Evolutionary conservation across 2,888 invertebrate species (phyloP), one percentile per base, ranked within the genome.

Genomic region (Hyposoter didymator): DNA sequence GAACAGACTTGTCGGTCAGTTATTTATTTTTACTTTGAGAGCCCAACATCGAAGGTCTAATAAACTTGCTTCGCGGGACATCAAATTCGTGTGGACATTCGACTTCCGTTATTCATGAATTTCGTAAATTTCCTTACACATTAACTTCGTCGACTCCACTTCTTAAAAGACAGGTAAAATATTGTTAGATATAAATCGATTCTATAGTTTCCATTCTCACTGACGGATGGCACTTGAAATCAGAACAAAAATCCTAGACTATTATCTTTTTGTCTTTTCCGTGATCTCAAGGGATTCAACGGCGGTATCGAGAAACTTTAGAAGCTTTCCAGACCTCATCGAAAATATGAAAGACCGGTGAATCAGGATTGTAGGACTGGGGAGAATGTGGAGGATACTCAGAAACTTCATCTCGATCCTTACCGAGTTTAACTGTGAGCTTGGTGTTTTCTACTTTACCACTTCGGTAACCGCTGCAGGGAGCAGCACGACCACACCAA

Each of bases 391-490:
- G 32, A 82, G 82, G 89, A 88, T 85, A 70, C 52, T 74, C 10
- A 64, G 66, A 67, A 45, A 82, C 52, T 59, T 55, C 49, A 74
- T 75, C 78, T 87, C 82, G 88, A 89, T 89, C 90, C 88, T 87
- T 87, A 82, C 86, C 79, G 84, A 88, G 88, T 91, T 89, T 89
- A 91, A 91, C 89, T 89, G 89, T 86, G 78, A 81, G 88, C 89
- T 81, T 80, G 64, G 79, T 49, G 84, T 84, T 83, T 87, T 78
- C 87, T 90, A 91, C 89, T 90, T 91, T 91, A 89, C 90, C 88
- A 90, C 87, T 88, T 83, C 85, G 84, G 81, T 89, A 89, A 84
- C 86, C 84, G 76, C 81, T 76, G 59, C 70, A 12, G 28, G 45
- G 32, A 52, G 17, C 52, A 67, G n/a, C 64, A 32, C 70, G 70